phyloP scores from a whole-genome alignment of 37 sponge, comb jelly and placozoan species.

The Trichoplax adhaerens region DNA sequence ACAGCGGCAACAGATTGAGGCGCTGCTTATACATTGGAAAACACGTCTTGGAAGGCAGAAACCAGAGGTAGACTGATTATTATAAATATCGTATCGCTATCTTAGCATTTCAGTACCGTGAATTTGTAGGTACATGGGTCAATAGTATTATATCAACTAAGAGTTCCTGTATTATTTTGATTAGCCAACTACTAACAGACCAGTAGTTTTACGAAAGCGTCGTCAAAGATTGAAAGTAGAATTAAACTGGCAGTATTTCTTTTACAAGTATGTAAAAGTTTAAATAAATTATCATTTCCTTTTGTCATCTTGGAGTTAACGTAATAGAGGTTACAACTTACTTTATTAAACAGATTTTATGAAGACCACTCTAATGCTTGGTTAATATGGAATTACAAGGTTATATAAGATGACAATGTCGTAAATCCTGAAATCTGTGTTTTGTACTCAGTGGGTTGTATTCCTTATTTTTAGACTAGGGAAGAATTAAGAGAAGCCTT shows the following conservation, averaged over 20 bases:
- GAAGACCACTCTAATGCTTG: constrained; percentile 80
- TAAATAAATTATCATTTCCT: not conserved
- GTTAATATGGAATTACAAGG: constrained; percentile 97
- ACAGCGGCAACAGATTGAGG: constrained; percentile 22
- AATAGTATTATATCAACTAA: constrained; percentile 1
- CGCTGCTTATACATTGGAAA: constrained; percentile 82
- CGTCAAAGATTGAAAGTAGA: constrained; percentile 69
- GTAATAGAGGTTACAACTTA: not conserved
- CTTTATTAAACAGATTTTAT: constrained; percentile 43
- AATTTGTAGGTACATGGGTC: too few species aligned
- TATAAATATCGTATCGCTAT: not conserved
- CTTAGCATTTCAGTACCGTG: not conserved
- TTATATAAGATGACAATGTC: too few species aligned
- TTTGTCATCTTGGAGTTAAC: too few species aligned
- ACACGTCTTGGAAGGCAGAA: constrained; percentile 50
- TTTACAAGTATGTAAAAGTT: constrained; percentile 16
- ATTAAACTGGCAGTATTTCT: constrained; percentile 87
- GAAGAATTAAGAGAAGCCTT: constrained; percentile 93
- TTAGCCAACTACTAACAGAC: constrained; percentile 11
- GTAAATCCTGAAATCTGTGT: too few species aligned
- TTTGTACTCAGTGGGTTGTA: too few species aligned
- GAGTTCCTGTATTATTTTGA: too few species aligned
- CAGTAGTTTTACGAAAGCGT: constrained; percentile 67
- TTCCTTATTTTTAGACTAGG: constrained; percentile 26
- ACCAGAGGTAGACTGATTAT: constrained; percentile 18